A percentile compares a stretch with the other conserved stretches of the same genome.
These are phyloP conservation scores for Dicranocentrus wangi DNA, from an alignment of 2,888 invertebrate genomes.

Conservation along the genomic window DNA sequence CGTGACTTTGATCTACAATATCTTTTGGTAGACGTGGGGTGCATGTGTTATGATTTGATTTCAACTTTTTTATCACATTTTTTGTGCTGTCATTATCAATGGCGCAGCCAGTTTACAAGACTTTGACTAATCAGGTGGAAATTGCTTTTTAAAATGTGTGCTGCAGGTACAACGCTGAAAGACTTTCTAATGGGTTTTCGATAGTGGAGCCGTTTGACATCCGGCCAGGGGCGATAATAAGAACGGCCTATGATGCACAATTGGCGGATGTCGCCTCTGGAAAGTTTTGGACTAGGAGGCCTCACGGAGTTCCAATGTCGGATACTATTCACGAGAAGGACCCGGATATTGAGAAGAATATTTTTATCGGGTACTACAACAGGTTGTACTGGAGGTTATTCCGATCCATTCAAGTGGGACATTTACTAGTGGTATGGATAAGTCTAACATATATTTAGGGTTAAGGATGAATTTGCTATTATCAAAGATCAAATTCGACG, in stretches of 20 bases:
- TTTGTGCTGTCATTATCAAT: too few relatives aligned
- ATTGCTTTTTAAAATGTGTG: not conserved
- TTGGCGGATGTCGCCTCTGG: constrained; percentile 61
- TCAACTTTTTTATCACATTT: not conserved
- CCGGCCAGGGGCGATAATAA: constrained; percentile 24
- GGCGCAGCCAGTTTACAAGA: too few relatives aligned
- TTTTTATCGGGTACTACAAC: constrained; percentile 24
- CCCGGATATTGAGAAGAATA: constrained; percentile 42
- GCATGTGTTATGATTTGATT: constrained; percentile 11
- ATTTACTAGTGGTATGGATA: constrained; percentile 39
- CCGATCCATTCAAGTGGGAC: constrained; percentile 39
- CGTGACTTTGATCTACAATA: not conserved
- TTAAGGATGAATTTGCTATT: not conserved
- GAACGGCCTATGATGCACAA: constrained; percentile 55
- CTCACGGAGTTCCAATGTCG: not conserved
- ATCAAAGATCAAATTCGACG: too few relatives aligned
- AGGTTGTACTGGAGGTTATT: constrained; percentile 24
- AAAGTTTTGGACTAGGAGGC: constrained; percentile 58
- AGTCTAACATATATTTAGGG: not conserved
- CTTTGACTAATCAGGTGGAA: not conserved
- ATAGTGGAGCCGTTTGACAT: constrained; percentile 32
- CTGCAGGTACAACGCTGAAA: constrained; percentile 66
- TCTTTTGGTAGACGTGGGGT: not conserved
- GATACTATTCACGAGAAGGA: constrained; percentile 47
- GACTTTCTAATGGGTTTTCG: constrained; percentile 62